Percentiles rank a stretch among this genome's conserved stretches.
phyloP scores from a whole-genome alignment of 2,888 invertebrate species.

The Leucania comma region DNA sequence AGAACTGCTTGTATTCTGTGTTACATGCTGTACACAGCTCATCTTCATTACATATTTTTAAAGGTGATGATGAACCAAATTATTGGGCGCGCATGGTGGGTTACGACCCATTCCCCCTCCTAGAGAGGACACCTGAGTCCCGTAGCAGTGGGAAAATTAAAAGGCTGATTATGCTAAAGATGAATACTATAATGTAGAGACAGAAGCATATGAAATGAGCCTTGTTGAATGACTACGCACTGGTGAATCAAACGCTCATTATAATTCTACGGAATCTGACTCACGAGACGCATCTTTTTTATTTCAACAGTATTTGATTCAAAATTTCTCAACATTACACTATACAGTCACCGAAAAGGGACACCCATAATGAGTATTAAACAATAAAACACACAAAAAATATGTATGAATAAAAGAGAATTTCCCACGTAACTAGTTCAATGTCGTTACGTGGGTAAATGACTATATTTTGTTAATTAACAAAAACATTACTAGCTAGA shows the following conservation, averaged over 20 bases:
- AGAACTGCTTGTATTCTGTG: background rate
- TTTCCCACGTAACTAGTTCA: conserved; percentile 68
- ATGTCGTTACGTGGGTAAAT: conserved; percentile 62
- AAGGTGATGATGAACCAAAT: too few relatives aligned
- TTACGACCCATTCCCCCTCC: too few relatives aligned
- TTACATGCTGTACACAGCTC: background rate
- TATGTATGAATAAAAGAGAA: conserved; percentile 16
- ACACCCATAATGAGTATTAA: conserved; percentile 1
- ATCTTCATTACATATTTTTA: too few relatives aligned
- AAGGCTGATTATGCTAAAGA: background rate
- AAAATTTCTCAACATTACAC: conserved; percentile 16
- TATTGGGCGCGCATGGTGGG: too few relatives aligned
- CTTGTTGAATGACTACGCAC: conserved; percentile 19
- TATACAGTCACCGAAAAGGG: conserved; percentile 24
- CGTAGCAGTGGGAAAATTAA: too few relatives aligned
- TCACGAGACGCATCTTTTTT: conserved; percentile 40
- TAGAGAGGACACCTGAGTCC: too few relatives aligned
- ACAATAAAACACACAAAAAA: conserved; percentile 38
- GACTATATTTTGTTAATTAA: conserved; percentile 56
- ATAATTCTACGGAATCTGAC: conserved; percentile 46
- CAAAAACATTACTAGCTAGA: conserved; percentile 36
- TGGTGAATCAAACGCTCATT: conserved; percentile 52
- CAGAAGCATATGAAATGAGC: background rate
- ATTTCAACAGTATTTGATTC: conserved; percentile 17
- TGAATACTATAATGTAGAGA: conserved; percentile 6